Conservation (phyloP, 2,113 vertebrate species). For the Rhegmatorhina hoffmannsi region DNA sequence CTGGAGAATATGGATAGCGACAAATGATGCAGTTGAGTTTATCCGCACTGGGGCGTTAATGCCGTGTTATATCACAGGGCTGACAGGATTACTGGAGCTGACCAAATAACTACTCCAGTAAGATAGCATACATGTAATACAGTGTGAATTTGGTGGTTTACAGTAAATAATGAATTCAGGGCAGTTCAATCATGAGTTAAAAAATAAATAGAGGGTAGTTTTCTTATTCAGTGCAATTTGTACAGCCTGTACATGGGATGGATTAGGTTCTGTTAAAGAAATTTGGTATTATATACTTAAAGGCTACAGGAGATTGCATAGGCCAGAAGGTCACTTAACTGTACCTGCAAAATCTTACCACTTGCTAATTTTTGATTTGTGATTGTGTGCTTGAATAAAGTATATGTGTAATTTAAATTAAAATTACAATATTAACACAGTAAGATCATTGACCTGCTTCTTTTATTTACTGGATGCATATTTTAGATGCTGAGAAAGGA, state of each 20-base stretch:
- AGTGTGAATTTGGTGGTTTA: neutral
- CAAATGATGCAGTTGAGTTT: neutral
- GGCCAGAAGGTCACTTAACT: neutral
- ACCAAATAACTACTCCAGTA: neutral
- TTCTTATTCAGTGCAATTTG: neutral
- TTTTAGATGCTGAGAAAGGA: neutral
- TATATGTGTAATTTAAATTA: neutral
- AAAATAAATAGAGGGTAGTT: neutral
- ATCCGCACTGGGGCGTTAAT: neutral
- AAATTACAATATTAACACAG: neutral
- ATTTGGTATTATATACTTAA: neutral
- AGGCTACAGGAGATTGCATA: neutral
- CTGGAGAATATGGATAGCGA: neutral
- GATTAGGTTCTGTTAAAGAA: neutral
- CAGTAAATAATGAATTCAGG: neutral
- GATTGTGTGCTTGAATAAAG: neutral
- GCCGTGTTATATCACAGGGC: neutral
- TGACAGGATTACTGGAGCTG: neutral
- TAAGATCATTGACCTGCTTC: neutral
- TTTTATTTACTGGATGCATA: neutral
- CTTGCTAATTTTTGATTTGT: neutral
- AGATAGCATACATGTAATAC: neutral
- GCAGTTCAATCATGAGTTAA: neutral
- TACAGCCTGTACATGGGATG: neutral
- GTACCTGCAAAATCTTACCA: neutral